A percentile compares a stretch with the other conserved stretches of the same genome.
Conservation (phyloP, 1,140 invertebrate species). For the Penaeus vannamei region DNA sequence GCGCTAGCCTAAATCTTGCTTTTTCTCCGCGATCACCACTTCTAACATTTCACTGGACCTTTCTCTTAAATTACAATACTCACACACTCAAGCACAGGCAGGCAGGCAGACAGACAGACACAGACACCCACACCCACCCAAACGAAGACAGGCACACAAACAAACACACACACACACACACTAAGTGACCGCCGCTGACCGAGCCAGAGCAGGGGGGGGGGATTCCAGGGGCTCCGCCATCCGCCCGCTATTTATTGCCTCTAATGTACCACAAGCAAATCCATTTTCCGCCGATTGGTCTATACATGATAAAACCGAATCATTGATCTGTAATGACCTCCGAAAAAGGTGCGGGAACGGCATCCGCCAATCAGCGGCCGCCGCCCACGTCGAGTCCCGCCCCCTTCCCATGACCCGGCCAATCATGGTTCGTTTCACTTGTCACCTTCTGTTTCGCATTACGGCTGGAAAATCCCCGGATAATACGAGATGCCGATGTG, state of each 20-base stretch:
- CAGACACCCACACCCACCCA: too few species aligned
- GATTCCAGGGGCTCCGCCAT: background rate
- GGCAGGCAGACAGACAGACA: too few species aligned
- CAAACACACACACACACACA: too few species aligned
- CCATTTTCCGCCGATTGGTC: slow-evolving; percentile 58
- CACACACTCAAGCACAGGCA: too few species aligned
- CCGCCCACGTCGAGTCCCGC: slow-evolving; percentile 21
- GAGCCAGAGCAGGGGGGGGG: too few species aligned
- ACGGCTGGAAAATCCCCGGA: slow-evolving; percentile 7
- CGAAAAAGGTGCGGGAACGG: slow-evolving; percentile 24
- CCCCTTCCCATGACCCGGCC: slow-evolving; percentile 52
- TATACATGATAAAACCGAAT: slow-evolving; percentile 49
- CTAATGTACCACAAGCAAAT: slow-evolving; percentile 56
- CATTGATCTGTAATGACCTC: slow-evolving; percentile 58
- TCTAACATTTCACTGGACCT: too few species aligned
- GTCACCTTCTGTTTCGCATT: slow-evolving; percentile 47
- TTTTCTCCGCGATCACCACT: too few species aligned
- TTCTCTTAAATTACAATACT: too few species aligned
- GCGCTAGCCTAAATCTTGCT: too few species aligned
- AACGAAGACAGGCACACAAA: too few species aligned
- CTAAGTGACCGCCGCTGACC: too few species aligned
- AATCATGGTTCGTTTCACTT: slow-evolving; percentile 56
- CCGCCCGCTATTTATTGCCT: slow-evolving; percentile 52
- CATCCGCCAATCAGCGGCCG: slow-evolving; percentile 36
- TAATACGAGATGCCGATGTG: slow-evolving; percentile 23